Evolutionary conservation across 2,888 invertebrate genomes (phyloP), one percentile per base, ranked within the genome.

Genomic region (Psylliodes chrysocephalus): DNA sequence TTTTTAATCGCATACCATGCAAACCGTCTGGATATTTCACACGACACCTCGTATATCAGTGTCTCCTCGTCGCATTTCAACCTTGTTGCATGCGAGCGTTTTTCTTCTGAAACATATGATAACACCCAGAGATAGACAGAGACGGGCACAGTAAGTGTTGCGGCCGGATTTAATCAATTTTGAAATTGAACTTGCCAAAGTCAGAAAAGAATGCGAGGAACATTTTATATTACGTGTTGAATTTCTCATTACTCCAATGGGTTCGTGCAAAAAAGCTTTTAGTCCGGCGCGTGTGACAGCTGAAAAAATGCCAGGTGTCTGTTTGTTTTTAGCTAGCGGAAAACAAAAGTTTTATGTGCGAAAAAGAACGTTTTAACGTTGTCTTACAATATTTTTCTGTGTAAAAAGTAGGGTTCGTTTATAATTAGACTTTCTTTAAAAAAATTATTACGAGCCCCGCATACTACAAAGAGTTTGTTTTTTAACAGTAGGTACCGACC

Each of bases 1-100:
- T 49, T 49, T 47, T 28, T 51, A 51, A 51, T 18, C 51, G n/a
- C 51, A 51, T 33, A 33, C 51, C 17, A 17, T 38, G 18, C 10
- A 38, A 33, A 52, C 17, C 35, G 17, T 52, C 35, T 52, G 52
- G 35, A 52, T 52, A 52, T 52, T 52, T 52, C 19, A 38, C 52
- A 52, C 52, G 52, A 52, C 52, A 52, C 52, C 52, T 52, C 52
- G 52, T 52, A 52, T 38, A 52, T 52, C 52, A 52, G 52, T 52
- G 52, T 52, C 52, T 35, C 52, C 14, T 19, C 47, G 47, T 14
- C 25, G 47, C 28, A 47, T 47, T 25, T 47, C 47, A 52, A 35
- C 30, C 35, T 52, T 52, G 38, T 52, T 52, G 52, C 52, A 52
- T 38, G 52, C 52, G 14, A 52, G 19, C 46, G 47, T 47, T 47